Base-by-base conservation (phyloP, 1,140 invertebrate species). In the Meloidogyne hapla region DNA sequence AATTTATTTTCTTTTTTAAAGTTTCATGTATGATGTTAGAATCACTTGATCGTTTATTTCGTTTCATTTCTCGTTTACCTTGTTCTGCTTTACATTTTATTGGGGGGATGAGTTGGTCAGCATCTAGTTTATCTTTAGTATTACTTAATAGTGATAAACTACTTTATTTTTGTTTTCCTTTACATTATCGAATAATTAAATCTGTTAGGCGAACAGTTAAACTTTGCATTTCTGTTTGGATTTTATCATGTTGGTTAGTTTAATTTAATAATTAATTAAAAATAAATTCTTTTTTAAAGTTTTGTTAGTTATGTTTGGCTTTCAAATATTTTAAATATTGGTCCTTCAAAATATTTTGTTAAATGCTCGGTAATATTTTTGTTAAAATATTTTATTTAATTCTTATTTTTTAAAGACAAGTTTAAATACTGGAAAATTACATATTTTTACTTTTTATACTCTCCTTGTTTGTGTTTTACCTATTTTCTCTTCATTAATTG, bases 141-240 rank as follows among this genome's bases (percentile, higher is more conserved):
- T 63, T 73, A 38, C 64, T 73, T 61, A 73, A 73, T 64, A 73
- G 71, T 21, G 71, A 73, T 64, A 73, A 73, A 33, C 21, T 73
- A 38, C 33, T 73, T 10, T 73, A 63, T 38, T 73, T 73, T 64
- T 73, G 71, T 63, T 73, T 73, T 38, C 71, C 71, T 61, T 45
- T 73, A 12, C 40, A 73, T 63, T 73, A 73, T 63, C 71, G 71
- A 15, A 61, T 73, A 26, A 64, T 73, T 64, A 73, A 73, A 63
- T 73, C 71, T 40, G 56, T 63, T 33, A 61, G 71, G 18, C 28
- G 71, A 38, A 64, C 71, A 10, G 64, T 73, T 28, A 61, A 12
- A 40, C 56, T 73, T 21, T 73, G 56, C 6, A 0, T 73, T 26
- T 26, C 13, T 38, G 56, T 61, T 38, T 73, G 71, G 71, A 23